Base-by-base conservation (phyloP, 1,140 invertebrate genomes). In the Metopolophium dirhodum region DNA sequence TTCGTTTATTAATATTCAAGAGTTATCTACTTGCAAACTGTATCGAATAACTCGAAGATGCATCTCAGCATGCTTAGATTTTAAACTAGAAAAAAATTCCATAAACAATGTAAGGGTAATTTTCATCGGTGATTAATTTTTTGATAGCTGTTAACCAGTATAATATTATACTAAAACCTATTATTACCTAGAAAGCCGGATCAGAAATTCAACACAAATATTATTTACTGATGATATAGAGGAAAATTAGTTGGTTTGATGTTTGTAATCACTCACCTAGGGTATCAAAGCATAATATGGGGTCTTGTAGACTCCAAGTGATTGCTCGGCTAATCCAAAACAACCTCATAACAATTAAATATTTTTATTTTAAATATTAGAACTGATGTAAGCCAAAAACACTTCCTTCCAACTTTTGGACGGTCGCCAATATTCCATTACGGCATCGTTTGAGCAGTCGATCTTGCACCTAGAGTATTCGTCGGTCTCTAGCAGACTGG, bases 231-330 rank as follows among this genome's bases (percentile, higher is more conserved):
- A 30, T 23, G 18, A 94, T 91, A 51, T 7, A n/a, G 7, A n/a
- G n/a, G 35, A 86, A 86, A 49, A 45, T 47, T 22, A 8, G 37
- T 82, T 37, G 22, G 37, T 82, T 20, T 20, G 9, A 37, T 82
- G 35, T 37, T 82, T 82, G 14, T 20, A 51, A 51, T 11, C 18
- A 91, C 18, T 91, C 49, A 92, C 91, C 77, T 83, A 92, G 85
- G 85, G 85, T 18, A 35, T 85, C 91, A 49, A 92, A 51, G 22
- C 91, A n/a, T n/a, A n/a, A 92, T 54, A 92, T 92, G 4, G 77
- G 23, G 8, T 92, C 91, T 83, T 92, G 91, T 18, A 51, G 30
- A 30, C 45, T 47, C 68, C 45, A 51, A 37, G n/a, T 54, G 9
- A 92, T 41, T 18, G 91, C 18, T 49, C 23, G 14, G 11, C 61